Conservation (phyloP, 2,888 invertebrate genomes). For the Bellardia pandia region DNA sequence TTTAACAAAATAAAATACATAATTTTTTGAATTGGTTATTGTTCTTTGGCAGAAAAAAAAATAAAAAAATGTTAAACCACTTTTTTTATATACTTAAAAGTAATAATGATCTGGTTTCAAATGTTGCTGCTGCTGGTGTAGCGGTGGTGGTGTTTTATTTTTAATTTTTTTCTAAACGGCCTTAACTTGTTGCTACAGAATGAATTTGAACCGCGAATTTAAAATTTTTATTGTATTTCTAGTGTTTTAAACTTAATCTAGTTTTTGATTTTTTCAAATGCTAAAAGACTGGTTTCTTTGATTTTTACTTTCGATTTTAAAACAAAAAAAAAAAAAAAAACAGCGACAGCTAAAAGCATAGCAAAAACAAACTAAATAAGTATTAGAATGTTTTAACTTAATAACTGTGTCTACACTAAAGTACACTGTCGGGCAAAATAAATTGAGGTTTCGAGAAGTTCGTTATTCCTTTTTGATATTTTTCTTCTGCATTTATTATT, state of each 20-base stretch:
- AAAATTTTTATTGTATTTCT: slow-evolving; percentile 55
- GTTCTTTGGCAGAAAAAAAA: slow-evolving; percentile 42
- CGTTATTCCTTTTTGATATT: too few species aligned
- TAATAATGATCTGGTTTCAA: slow-evolving; percentile 61
- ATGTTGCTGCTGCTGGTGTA: slow-evolving; percentile 10
- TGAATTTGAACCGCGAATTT: slow-evolving; percentile 42
- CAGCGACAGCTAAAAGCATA: slow-evolving; percentile 31
- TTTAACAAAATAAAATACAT: slow-evolving; percentile 32
- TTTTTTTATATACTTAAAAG: slow-evolving; percentile 50
- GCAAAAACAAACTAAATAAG: slow-evolving; percentile 28
- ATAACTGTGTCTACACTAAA: neutral
- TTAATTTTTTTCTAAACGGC: slow-evolving; percentile 60
- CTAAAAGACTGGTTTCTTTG: slow-evolving; percentile 70
- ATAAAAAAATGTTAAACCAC: slow-evolving; percentile 43
- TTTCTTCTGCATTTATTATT: too few species aligned
- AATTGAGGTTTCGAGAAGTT: too few species aligned
- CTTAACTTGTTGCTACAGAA: slow-evolving; percentile 68
- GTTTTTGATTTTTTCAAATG: slow-evolving; percentile 49
- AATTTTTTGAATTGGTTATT: slow-evolving; percentile 56
- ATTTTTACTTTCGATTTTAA: slow-evolving; percentile 67
- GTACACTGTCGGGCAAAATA: too few species aligned
- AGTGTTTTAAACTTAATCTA: slow-evolving; percentile 47
- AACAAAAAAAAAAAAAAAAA: slow-evolving; percentile 23
- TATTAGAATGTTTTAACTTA: slow-evolving; percentile 53
- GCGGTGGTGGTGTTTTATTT: slow-evolving; percentile 33